Conservation (phyloP, 2,888 invertebrate species). For the Drosophila peninsularis region DNA sequence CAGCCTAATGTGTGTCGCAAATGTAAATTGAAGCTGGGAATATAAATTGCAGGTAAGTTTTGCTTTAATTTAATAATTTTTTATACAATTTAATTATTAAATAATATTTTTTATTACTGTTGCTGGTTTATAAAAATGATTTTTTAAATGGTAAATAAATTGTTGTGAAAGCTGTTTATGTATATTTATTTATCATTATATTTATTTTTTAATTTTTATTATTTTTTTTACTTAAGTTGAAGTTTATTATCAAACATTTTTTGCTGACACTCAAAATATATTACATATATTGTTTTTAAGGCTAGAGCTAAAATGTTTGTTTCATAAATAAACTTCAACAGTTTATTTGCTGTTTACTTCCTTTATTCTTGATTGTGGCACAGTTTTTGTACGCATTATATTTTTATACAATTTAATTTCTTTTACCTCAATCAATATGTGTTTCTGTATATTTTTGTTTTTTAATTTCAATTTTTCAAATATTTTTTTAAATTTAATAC, state of each 20-base stretch:
- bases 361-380: neutral
- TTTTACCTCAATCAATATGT: neutral
- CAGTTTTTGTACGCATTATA: neutral
- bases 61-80: neutral
- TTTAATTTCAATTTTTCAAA: too few relatives aligned
- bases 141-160: neutral
- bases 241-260: neutral
- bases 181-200: neutral
- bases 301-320: neutral
- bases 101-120: too few relatives aligned
- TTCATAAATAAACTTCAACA: neutral
- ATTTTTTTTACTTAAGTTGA: neutral
- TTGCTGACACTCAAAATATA: neutral
- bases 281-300: too few relatives aligned
- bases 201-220: neutral
- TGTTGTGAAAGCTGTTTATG: neutral
- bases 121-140: neutral
- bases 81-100: neutral
- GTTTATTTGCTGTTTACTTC: neutral
- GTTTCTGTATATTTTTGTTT: neutral
- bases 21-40: neutral
- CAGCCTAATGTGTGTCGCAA: neutral
- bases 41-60: neutral
- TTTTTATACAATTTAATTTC: neutral
- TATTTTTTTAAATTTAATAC: too few relatives aligned